Percentiles rank a stretch among this genome's conserved stretches.
Conservation (phyloP, 2,113 vertebrate genomes). For the Rattus rattus region DNA sequence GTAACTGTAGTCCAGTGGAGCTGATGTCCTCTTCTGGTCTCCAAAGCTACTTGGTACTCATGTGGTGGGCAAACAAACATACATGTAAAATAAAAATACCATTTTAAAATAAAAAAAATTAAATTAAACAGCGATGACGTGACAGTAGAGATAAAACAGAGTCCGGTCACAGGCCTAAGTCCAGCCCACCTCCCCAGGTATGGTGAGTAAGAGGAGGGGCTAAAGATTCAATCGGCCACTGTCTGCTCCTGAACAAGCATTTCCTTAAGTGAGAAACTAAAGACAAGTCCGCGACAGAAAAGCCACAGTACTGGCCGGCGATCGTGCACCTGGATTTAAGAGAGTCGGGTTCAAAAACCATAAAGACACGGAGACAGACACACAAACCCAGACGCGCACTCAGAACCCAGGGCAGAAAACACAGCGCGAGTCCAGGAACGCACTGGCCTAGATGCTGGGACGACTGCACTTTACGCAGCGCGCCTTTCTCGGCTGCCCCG, state of each 20-base stretch:
- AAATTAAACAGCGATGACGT: too few species aligned
- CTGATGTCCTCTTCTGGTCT: too few species aligned
- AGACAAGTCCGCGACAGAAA: background rate
- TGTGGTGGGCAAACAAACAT: background rate
- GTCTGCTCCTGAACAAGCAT: too few species aligned
- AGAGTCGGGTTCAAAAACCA: background rate
- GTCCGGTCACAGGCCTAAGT: too few species aligned
- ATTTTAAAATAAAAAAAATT: background rate
- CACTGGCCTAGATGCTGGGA: background rate
- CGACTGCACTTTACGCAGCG: background rate
- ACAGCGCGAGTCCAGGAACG: background rate
- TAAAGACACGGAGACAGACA: background rate
- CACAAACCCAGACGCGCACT: background rate
- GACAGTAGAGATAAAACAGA: too few species aligned
- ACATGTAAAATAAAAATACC: background rate
- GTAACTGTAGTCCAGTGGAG: background rate
- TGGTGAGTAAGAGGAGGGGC: too few species aligned
- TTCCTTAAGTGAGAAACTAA: background rate
- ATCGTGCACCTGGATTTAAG: background rate
- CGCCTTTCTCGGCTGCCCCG: background rate
- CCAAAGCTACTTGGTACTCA: background rate
- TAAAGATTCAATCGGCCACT: too few species aligned
- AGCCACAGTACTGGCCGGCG: background rate
- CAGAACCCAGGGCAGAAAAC: background rate
- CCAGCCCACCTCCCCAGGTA: too few species aligned